phyloP scores from a whole-genome alignment of 1,140 invertebrate genomes.

The Limonius californicus region DNA sequence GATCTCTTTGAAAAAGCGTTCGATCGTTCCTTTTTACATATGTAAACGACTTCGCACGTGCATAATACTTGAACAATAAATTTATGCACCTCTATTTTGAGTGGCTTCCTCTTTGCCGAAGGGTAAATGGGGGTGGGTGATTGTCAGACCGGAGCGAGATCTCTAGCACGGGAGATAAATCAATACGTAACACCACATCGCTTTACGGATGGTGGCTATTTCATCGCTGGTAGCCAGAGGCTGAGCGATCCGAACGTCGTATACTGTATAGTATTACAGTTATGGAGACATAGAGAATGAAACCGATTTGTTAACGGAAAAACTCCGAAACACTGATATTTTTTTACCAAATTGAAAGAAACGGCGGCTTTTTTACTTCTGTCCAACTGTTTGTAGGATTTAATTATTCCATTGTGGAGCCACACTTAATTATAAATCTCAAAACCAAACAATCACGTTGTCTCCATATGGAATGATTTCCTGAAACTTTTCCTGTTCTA shows the following conservation, averaged over 20 bases:
- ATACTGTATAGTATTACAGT: not conserved
- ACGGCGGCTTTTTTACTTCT: too few relatives aligned
- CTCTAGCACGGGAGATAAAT: constrained; percentile 34
- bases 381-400: too few relatives aligned
- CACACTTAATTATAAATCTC: too few relatives aligned
- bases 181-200: constrained; percentile 34
- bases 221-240: constrained; percentile 23
- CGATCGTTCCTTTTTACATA: constrained; percentile 21
- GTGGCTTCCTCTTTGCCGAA: constrained; percentile 27
- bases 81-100: constrained; percentile 36
- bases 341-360: too few relatives aligned
- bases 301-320: not conserved
- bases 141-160: constrained; percentile 20
- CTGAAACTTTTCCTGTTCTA: too few relatives aligned
- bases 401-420: too few relatives aligned
- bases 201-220: constrained; percentile 34
- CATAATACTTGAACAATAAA: constrained; percentile 33
- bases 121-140: constrained; percentile 24
- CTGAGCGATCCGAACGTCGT: constrained; percentile 11
- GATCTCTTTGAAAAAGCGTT: too few relatives aligned
- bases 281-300: not conserved
- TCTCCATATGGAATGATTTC: too few relatives aligned
- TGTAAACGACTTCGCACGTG: constrained; percentile 33
- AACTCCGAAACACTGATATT: not conserved
- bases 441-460: too few relatives aligned